These are phyloP conservation scores for Myxocyprinus asiaticus DNA, from an alignment of 2,113 vertebrate genomes.

Conservation along the genomic window DNA sequence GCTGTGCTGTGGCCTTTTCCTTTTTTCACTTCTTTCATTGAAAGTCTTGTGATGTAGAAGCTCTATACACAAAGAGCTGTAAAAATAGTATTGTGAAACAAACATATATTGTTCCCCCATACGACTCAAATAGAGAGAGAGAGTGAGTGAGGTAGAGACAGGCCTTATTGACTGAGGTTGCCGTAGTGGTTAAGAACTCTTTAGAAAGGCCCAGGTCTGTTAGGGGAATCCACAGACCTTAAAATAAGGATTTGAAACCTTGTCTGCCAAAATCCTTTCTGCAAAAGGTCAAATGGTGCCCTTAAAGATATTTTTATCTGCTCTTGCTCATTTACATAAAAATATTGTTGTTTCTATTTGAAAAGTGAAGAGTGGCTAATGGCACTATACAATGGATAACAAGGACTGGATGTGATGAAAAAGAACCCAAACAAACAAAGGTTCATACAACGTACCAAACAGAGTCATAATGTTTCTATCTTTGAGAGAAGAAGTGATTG, in stretches of 20 bases:
- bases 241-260: slow-evolving; percentile 61
- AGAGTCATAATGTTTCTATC: not conserved
- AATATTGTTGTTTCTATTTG: not conserved
- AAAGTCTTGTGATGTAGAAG: slow-evolving; percentile 1
- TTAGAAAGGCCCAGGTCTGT: slow-evolving; percentile 31
- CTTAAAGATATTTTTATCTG: slow-evolving; percentile 34
- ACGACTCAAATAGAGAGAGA: too few relatives aligned
- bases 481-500: not conserved
- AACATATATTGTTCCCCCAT: not conserved
- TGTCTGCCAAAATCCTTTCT: slow-evolving; percentile 33
- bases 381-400: slow-evolving; percentile 8
- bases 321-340: slow-evolving; percentile 33
- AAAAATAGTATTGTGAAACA: slow-evolving; percentile 15
- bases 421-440: not conserved
- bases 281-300: slow-evolving; percentile 46
- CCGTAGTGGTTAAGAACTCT: too few relatives aligned
- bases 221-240: slow-evolving; percentile 43
- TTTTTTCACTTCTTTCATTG: slow-evolving; percentile 36
- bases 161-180: not conserved
- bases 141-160: not conserved
- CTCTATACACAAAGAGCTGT: not conserved
- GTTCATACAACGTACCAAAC: too few relatives aligned
- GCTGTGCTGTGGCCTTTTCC: not conserved
- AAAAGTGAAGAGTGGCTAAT: slow-evolving; percentile 17
- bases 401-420: slow-evolving; percentile 1